These are phyloP conservation scores for Parnassius smintheus DNA, from an alignment of 2,888 invertebrate genomes.

Conservation along the genomic window DNA sequence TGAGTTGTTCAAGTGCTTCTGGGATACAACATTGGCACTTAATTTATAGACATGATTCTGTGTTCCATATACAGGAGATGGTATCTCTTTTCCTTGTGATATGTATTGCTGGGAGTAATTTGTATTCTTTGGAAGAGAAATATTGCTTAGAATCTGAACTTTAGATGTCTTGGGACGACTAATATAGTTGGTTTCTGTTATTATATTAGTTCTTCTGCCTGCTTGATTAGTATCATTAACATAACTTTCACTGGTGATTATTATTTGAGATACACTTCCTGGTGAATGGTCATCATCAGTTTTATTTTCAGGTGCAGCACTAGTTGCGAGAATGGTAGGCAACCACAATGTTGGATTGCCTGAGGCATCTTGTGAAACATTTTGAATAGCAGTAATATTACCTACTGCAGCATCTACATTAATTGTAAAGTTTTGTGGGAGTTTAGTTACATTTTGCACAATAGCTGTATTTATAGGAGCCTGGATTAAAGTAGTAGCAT, in stretches of 20 bases:
- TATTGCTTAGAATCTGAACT: slow-evolving; percentile 77
- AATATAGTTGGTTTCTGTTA: slow-evolving; percentile 63
- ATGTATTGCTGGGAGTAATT: slow-evolving; percentile 67
- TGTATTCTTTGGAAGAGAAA: slow-evolving; percentile 70
- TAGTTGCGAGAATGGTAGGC: slow-evolving; percentile 70
- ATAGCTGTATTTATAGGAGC: slow-evolving; percentile 69
- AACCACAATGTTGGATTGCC: slow-evolving; percentile 73
- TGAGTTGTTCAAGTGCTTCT: slow-evolving; percentile 66
- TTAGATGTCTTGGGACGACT: slow-evolving; percentile 67
- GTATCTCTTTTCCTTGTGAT: slow-evolving; percentile 60
- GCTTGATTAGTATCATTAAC: slow-evolving; percentile 59
- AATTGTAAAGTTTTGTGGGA: slow-evolving; percentile 74
- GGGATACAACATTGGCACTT: slow-evolving; percentile 60
- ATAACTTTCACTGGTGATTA: slow-evolving; percentile 73
- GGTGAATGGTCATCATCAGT: slow-evolving; percentile 63
- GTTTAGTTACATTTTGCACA: slow-evolving; percentile 72
- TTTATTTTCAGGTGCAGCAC: slow-evolving; percentile 59
- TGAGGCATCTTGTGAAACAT: slow-evolving; percentile 70
- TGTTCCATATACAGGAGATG: slow-evolving; percentile 63
- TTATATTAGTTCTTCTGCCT: slow-evolving; percentile 63
- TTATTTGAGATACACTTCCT: slow-evolving; percentile 69
- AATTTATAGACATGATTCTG: slow-evolving; percentile 73
- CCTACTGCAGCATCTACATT: slow-evolving; percentile 73
- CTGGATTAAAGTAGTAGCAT: slow-evolving; percentile 67
- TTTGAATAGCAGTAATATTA: slow-evolving; percentile 72